A percentile compares a stretch with the other conserved stretches of the same genome.
Evolutionary conservation across 1,140 invertebrate species (phyloP).

Genomic region (Laupala kohalensis): DNA sequence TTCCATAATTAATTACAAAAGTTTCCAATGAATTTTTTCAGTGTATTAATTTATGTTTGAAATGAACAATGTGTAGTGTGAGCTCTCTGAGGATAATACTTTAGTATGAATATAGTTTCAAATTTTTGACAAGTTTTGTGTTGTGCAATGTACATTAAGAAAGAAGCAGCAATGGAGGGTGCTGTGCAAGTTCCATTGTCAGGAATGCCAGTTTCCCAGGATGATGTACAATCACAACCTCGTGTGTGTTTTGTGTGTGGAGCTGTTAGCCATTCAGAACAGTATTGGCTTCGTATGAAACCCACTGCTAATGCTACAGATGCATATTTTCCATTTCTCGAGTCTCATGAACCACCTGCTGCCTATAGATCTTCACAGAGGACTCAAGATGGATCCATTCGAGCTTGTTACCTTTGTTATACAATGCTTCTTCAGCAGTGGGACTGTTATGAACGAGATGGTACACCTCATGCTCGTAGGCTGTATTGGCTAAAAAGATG

Average conservation of each 20-base stretch:
- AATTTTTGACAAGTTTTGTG: no score
- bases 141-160: conserved; percentile 28
- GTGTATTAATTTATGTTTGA: not conserved
- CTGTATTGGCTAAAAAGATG: conserved; percentile 86
- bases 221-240: conserved; percentile 6
- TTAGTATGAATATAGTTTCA: no score
- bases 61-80: not conserved
- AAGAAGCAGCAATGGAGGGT: conserved; percentile 30
- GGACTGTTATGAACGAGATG: conserved; percentile 73
- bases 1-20: no score
- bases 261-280: conserved; percentile 51
- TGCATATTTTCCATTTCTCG: conserved; percentile 82
- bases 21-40: not conserved
- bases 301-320: conserved; percentile 43
- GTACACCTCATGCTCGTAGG: conserved; percentile 64
- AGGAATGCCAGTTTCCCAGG: not conserved
- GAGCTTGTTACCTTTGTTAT: conserved; percentile 71
- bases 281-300: conserved; percentile 52
- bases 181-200: conserved; percentile 7
- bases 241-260: conserved; percentile 76
- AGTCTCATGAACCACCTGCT: conserved; percentile 67
- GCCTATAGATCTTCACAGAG: conserved; percentile 39
- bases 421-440: conserved; percentile 75
- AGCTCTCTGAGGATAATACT: not conserved
- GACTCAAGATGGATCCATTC: conserved; percentile 31